Percentiles rank a stretch among this genome's conserved stretches.
Evolutionary conservation across 2,888 invertebrate genomes (phyloP).

Genomic region (Isoperla grammatica): DNA sequence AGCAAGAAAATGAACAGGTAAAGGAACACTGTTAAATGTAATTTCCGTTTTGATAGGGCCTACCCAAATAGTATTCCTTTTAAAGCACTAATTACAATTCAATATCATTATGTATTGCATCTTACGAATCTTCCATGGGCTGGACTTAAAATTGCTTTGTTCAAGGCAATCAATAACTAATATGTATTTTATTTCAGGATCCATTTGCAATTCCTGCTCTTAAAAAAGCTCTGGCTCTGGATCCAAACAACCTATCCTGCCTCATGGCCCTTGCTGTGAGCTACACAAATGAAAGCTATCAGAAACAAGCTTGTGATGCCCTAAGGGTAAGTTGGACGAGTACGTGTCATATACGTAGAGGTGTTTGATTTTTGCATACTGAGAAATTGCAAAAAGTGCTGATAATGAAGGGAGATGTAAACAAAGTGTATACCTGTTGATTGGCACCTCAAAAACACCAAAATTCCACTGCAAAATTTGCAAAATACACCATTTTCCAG

Average conservation of each 20-base stretch:
- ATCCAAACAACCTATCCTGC: conserved; percentile 74
- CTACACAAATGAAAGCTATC: conserved; percentile 93
- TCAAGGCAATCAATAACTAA: background rate
- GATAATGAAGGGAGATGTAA: no score
- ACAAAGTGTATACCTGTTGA: no score
- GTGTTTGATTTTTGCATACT: no score
- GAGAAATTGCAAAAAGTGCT: no score
- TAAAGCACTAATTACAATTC: no score
- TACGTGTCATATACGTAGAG: no score
- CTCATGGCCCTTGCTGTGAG: conserved; percentile 89
- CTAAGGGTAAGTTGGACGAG: conserved; percentile 52
- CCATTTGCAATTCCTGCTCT: conserved; percentile 88
- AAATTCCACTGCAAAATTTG: no score
- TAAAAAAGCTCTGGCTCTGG: conserved; percentile 72
- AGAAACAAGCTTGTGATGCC: conserved; percentile 80
- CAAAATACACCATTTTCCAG: no score
- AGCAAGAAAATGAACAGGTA: conserved; percentile 94
- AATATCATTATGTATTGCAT: no score
- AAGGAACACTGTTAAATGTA: background rate
- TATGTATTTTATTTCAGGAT: conserved; percentile 51
- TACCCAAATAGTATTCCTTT: background rate
- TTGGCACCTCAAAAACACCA: no score
- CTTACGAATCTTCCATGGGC: background rate
- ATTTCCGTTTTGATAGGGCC: background rate
- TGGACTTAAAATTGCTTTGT: background rate